Percentiles rank a stretch among this genome's conserved stretches.
Conservation (phyloP, 2,888 invertebrate species). For the Cremastobaeus sp. region DNA sequence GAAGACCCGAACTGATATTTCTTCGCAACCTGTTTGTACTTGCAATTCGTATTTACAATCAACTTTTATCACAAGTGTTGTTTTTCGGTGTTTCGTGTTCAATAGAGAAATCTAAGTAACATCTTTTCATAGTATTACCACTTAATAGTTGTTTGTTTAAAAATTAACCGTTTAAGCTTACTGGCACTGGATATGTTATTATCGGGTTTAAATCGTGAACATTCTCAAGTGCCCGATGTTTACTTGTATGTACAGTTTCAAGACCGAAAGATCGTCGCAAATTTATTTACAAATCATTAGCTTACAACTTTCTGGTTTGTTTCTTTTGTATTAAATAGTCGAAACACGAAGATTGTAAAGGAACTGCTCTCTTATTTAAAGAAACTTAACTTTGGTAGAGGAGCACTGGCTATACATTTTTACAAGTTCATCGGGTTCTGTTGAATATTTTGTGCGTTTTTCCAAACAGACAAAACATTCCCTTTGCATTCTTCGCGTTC, state of each 20-base stretch:
- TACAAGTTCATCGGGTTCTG: neutral
- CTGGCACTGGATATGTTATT: constrained; percentile 45
- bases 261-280: constrained; percentile 5
- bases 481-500: constrained; percentile 20
- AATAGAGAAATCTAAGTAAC: constrained; percentile 15
- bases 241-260: constrained; percentile 18
- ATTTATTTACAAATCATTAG: constrained; percentile 19
- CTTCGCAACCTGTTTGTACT: constrained; percentile 23
- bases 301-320: constrained; percentile 6
- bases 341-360: constrained; percentile 16
- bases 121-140: neutral
- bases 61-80: constrained; percentile 49
- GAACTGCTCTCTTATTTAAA: constrained; percentile 8
- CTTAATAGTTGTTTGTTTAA: neutral
- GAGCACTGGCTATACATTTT: constrained; percentile 6
- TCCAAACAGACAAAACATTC: neutral
- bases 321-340: neutral
- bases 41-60: constrained; percentile 68
- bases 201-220: too few relatives aligned
- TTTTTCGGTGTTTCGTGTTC: constrained; percentile 18
- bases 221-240: constrained; percentile 7
- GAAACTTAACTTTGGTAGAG: constrained; percentile 17
- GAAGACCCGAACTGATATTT: constrained; percentile 1
- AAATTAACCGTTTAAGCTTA: constrained; percentile 22
- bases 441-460: constrained; percentile 13